Conservation (phyloP, 2,113 vertebrate genomes). For the Pipa parva region DNA sequence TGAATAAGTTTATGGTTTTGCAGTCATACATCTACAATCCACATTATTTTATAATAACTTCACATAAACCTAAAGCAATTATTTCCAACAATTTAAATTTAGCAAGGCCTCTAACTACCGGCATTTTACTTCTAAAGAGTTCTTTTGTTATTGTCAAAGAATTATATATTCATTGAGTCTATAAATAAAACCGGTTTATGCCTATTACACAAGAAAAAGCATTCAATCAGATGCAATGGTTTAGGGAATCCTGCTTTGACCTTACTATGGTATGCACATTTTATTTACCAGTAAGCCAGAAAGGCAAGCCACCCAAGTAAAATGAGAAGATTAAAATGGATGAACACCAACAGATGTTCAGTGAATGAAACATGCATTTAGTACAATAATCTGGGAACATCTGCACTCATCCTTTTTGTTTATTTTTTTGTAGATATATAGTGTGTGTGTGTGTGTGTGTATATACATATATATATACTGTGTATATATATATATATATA, state of each 20-base stretch:
- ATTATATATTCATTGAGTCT: slow-evolving; percentile 30
- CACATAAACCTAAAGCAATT: slow-evolving; percentile 14
- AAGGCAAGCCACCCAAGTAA: slow-evolving; percentile 32
- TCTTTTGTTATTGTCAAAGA: slow-evolving; percentile 19
- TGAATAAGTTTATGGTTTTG: neutral
- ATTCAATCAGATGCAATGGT: slow-evolving; percentile 12
- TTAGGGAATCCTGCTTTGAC: slow-evolving; percentile 31
- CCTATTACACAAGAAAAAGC: slow-evolving; percentile 6
- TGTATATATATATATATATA: too few relatives aligned
- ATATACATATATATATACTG: too few relatives aligned
- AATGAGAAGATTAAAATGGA: slow-evolving; percentile 36
- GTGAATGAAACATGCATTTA: too few relatives aligned
- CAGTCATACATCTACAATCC: neutral
- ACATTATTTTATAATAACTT: slow-evolving; percentile 7
- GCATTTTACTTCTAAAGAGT: slow-evolving; percentile 23
- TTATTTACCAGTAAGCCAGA: slow-evolving; percentile 6
- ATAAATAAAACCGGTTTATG: slow-evolving; percentile 11
- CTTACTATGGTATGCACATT: slow-evolving; percentile 17
- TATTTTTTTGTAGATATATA: too few relatives aligned
- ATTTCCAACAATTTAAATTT: neutral
- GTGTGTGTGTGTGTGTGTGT: too few relatives aligned
- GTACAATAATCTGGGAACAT: too few relatives aligned
- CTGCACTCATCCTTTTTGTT: too few relatives aligned
- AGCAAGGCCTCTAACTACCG: slow-evolving; percentile 25
- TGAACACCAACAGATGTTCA: slow-evolving; percentile 40